These are phyloP conservation scores for Acrossocheilus fasciatus DNA, from an alignment of 2,797 vertebrate species.

Conservation along the genomic window DNA sequence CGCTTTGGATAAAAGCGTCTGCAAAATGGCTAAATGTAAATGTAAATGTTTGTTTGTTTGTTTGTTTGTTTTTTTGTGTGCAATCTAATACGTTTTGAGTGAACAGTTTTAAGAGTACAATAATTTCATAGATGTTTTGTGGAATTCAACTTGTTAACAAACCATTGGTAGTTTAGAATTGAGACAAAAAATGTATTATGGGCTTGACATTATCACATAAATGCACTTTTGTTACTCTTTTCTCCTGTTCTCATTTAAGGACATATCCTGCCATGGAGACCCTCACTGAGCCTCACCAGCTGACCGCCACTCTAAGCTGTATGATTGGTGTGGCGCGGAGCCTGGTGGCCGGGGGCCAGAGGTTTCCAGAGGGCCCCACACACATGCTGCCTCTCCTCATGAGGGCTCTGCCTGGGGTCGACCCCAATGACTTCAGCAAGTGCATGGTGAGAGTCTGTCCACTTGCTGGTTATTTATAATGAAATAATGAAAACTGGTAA, in stretches of 20 bases:
- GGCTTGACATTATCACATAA: no score
- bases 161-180: not conserved
- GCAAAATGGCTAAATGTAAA: no score
- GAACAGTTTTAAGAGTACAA: not conserved
- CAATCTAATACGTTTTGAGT: not conserved
- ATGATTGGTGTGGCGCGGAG: slow-evolving; percentile 96
- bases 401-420: slow-evolving; percentile 95
- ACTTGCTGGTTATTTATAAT: not conserved
- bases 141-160: not conserved
- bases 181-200: not conserved
- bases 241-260: slow-evolving; percentile 72
- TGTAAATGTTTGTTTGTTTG: slow-evolving; percentile 74
- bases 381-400: slow-evolving; percentile 97
- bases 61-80: not conserved
- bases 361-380: slow-evolving; percentile 94
- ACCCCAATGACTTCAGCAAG: slow-evolving; percentile 99
- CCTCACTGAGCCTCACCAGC: slow-evolving; percentile 96
- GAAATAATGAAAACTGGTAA: not conserved
- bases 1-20: no score
- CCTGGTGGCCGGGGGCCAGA: slow-evolving; percentile 88
- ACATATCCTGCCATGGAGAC: slow-evolving; percentile 97
- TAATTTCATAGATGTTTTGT: not conserved
- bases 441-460: slow-evolving; percentile 88
- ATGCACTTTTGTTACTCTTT: not conserved
- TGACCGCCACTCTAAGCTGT: slow-evolving; percentile 96